A percentile compares a stretch with the other conserved stretches of the same genome.
phyloP scores from a whole-genome alignment of 2,113 vertebrate species.

The Prinia subflava region DNA sequence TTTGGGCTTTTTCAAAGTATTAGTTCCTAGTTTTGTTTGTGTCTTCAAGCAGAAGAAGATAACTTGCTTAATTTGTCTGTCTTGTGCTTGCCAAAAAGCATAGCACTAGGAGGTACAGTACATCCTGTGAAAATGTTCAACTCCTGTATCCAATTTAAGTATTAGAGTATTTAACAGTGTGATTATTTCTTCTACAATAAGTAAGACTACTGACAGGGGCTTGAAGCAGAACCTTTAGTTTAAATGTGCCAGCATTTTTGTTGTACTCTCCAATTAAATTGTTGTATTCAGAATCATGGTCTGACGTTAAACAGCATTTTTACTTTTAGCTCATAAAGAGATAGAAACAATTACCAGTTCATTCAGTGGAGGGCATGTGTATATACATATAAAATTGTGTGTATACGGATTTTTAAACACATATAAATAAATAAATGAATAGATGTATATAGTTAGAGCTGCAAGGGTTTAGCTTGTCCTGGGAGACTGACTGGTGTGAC shows the following conservation, averaged over 20 bases:
- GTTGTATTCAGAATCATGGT: background rate
- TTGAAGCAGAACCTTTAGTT: background rate
- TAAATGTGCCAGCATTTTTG: background rate
- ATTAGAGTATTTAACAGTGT: background rate
- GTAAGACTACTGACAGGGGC: background rate
- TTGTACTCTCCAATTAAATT: background rate
- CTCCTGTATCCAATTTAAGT: background rate
- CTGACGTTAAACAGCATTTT: background rate
- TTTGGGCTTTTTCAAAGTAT: background rate
- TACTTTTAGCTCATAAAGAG: background rate
- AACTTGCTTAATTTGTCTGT: background rate
- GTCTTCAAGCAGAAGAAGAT: background rate
- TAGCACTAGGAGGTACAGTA: background rate
- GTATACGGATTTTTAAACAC: background rate
- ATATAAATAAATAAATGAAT: background rate
- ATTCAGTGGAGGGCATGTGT: fast-evolving
- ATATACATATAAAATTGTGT: background rate
- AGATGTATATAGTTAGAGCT: background rate
- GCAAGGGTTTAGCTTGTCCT: background rate
- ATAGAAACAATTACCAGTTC: background rate
- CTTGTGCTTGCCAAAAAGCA: background rate
- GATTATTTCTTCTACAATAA: background rate
- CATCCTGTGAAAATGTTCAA: background rate
- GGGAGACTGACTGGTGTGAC: background rate
- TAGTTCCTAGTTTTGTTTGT: background rate